Conservation (phyloP, 2,797 vertebrate species). For the Enteromius thamalakanensis region DNA sequence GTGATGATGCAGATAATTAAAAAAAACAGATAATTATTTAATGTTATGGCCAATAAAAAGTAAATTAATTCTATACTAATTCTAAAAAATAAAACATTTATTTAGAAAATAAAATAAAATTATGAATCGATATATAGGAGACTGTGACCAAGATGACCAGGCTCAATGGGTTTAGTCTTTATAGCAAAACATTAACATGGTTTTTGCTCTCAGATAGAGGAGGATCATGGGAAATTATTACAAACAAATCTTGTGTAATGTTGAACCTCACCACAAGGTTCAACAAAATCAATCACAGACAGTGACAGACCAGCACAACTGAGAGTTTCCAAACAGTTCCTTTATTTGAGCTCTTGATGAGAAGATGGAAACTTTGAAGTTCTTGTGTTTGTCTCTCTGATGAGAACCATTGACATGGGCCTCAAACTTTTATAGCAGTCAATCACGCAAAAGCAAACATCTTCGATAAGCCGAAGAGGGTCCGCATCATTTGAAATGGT, state of each 20-base stretch:
- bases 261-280: conserved; percentile 8
- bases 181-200: not conserved
- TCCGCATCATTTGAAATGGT: conserved; percentile 62
- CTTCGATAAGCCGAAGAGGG: conserved; percentile 36
- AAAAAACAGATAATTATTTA: not conserved
- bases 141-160: not conserved
- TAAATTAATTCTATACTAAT: not conserved
- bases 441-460: conserved; percentile 64
- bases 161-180: not conserved
- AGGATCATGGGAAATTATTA: not conserved
- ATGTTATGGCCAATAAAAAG: not conserved
- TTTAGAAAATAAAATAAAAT: no score
- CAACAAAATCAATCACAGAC: conserved; percentile 39
- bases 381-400: conserved; percentile 37
- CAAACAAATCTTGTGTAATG: not conserved
- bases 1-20: not conserved
- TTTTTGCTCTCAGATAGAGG: not conserved
- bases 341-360: conserved; percentile 37
- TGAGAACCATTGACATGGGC: conserved; percentile 58
- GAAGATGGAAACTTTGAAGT: conserved; percentile 32
- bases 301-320: conserved; percentile 51
- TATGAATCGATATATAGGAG: not conserved
- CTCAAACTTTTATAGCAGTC: conserved; percentile 57
- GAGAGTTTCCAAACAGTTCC: conserved; percentile 8
- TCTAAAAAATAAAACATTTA: not conserved